phyloP scores from a whole-genome alignment of 2,113 vertebrate genomes.

The Microcebus murinus region DNA sequence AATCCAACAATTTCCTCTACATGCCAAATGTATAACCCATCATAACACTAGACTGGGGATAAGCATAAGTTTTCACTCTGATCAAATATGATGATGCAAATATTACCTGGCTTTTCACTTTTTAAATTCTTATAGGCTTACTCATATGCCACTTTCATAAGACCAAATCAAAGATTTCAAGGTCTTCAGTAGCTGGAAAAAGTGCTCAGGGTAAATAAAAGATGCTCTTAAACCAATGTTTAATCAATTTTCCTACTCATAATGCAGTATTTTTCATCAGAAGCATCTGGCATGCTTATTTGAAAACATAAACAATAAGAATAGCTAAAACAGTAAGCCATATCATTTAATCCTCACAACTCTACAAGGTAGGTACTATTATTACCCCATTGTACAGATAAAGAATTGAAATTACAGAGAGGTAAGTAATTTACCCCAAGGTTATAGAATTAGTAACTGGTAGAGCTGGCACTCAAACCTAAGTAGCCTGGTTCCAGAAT shows the following conservation, averaged over 20 bases:
- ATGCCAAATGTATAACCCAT: not conserved
- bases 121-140: slow-evolving; percentile 46
- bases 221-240: slow-evolving; percentile 14
- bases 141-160: not conserved
- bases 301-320: slow-evolving; percentile 41
- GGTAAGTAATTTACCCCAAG: not conserved
- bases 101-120: slow-evolving; percentile 30
- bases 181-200: slow-evolving; percentile 28
- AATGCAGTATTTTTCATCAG: slow-evolving; percentile 23
- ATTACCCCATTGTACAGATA: slow-evolving; percentile 8
- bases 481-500: not conserved
- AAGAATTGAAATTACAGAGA: not conserved
- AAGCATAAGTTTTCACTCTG: not conserved
- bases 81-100: slow-evolving; percentile 40
- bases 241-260: slow-evolving; percentile 36
- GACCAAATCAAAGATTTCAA: slow-evolving; percentile 42
- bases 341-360: slow-evolving; percentile 36
- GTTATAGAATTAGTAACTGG: not conserved
- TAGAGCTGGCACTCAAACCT: not conserved
- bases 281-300: slow-evolving; percentile 18
- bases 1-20: not conserved
- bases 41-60: not conserved
- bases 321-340: slow-evolving; percentile 30
- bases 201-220: slow-evolving; percentile 13
- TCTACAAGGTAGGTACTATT: slow-evolving; percentile 13